These are phyloP conservation scores for Trigoniulus corallinus DNA, from an alignment of 1,140 invertebrate genomes.

Conservation along the genomic window DNA sequence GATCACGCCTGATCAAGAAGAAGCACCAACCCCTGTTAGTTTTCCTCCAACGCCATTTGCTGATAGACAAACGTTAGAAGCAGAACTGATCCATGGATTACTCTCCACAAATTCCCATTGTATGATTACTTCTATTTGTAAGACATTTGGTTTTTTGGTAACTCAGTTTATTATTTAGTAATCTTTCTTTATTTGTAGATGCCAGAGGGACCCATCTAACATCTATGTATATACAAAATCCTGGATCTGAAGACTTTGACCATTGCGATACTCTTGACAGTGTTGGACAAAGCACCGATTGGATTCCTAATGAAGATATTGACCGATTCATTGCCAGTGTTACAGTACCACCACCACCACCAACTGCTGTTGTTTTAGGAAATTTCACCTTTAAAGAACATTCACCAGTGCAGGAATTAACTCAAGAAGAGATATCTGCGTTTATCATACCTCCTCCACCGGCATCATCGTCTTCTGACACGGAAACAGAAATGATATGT, in stretches of 20 bases:
- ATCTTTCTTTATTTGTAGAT: no score
- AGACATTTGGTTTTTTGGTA: no score
- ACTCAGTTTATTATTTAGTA: no score
- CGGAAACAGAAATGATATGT: constrained; percentile 14
- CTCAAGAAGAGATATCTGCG: constrained; percentile 46
- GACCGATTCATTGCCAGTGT: constrained; percentile 68
- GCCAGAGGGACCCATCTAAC: no score
- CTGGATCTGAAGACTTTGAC: no score
- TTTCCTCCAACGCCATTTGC: constrained; percentile 53
- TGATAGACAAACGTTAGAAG: constrained; percentile 28
- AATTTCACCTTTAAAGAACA: background rate
- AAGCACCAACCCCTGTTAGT: constrained; percentile 39
- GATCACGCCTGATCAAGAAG: constrained; percentile 49
- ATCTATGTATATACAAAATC: no score
- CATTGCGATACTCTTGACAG: no score
- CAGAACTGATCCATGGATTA: constrained; percentile 16
- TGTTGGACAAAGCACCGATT: no score
- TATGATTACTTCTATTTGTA: background rate
- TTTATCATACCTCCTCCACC: constrained; percentile 68
- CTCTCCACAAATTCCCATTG: constrained; percentile 12
- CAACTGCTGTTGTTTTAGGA: background rate
- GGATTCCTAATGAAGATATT: constrained; percentile 23
- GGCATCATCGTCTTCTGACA: constrained; percentile 21
- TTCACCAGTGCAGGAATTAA: constrained; percentile 18
- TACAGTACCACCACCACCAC: constrained; percentile 51